Evolutionary conservation across 2,113 vertebrate species (phyloP), one percentile per base, ranked within the genome.

Genomic region (Rutilus rutilus): DNA sequence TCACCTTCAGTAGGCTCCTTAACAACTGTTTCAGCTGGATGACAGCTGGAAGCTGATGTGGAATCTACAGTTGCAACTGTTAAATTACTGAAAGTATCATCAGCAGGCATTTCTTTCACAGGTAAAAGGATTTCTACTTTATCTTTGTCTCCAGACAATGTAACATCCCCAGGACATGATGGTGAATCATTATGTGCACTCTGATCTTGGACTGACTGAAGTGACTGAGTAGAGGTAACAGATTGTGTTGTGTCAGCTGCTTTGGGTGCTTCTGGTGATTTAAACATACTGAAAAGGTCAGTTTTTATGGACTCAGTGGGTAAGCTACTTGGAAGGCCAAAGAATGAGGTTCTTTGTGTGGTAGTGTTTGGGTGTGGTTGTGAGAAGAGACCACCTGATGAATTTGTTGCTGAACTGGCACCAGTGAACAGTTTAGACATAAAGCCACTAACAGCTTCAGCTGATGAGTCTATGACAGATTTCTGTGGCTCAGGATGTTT

Each of bases 381-480:
- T 60, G 94, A 94, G 86, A 94, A 95, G 86, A 95, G 90, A 89
- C 84, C 91, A 83, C 93, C 93, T 19, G 96, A 90, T 0, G 92
- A 92, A 92, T 94, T 95, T 8, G 94, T 90, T 0, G 94, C 90
- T 87, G 91, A 92, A 89, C 65, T 90, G 85, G 91, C 87, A 71
- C 85, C 88, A 89, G 94, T 93, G 78, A 95, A 95, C 86, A 96
- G 92, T 91, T 95, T 97, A 77, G 95, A 96, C 93, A 98, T 92
- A 85, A 98, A 97, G 42, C 95, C 96, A 88, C 96, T 96, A 91
- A 99, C 93, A 86, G 95, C 93, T 90, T 97, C 97, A 89, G 94
- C 92, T 69, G 97, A 94, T 83, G 95, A 94, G 77, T 95, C 94
- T 74, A 94, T 85, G 5, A 94, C 85, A 0, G 94, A 93, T 89